These are phyloP conservation scores for Formica aserva DNA, from an alignment of 2,888 invertebrate genomes.

Conservation along the genomic window DNA sequence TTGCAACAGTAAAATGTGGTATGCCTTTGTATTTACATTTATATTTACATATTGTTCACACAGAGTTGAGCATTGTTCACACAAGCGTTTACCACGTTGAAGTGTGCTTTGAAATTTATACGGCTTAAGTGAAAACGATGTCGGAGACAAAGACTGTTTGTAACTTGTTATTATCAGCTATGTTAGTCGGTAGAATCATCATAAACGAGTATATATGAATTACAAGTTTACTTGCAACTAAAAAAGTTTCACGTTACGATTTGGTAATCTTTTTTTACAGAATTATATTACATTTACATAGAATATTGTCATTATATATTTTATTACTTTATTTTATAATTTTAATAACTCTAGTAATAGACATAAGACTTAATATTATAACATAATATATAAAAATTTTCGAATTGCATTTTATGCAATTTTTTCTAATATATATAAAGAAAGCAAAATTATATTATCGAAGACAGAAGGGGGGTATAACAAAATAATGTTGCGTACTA, in stretches of 20 bases:
- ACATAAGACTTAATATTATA: neutral
- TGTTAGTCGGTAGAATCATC: constrained; percentile 6
- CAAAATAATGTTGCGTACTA: neutral
- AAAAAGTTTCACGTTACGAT: neutral
- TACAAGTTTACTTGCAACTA: neutral
- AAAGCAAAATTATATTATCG: neutral
- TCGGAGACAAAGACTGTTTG: constrained; percentile 26
- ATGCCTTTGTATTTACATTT: constrained; percentile 21
- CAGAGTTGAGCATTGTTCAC: constrained; percentile 19
- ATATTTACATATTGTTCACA: constrained; percentile 43
- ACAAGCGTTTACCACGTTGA: constrained; percentile 40
- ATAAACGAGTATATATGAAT: constrained; percentile 2
- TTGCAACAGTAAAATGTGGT: constrained; percentile 28
- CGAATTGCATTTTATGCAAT: neutral
- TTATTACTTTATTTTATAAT: neutral
- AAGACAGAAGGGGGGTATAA: neutral
- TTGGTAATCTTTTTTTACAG: neutral
- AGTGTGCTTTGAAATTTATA: constrained; percentile 49
- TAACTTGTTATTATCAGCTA: constrained; percentile 25
- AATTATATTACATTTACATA: neutral
- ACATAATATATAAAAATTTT: neutral
- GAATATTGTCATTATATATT: neutral
- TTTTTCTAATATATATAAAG: neutral
- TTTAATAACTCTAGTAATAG: neutral
- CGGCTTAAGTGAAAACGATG: constrained; percentile 31